Percentiles rank a stretch among this genome's conserved stretches.
These are phyloP conservation scores for Choreutis nemorana DNA, from an alignment of 2,888 invertebrate species.

Conservation along the genomic window DNA sequence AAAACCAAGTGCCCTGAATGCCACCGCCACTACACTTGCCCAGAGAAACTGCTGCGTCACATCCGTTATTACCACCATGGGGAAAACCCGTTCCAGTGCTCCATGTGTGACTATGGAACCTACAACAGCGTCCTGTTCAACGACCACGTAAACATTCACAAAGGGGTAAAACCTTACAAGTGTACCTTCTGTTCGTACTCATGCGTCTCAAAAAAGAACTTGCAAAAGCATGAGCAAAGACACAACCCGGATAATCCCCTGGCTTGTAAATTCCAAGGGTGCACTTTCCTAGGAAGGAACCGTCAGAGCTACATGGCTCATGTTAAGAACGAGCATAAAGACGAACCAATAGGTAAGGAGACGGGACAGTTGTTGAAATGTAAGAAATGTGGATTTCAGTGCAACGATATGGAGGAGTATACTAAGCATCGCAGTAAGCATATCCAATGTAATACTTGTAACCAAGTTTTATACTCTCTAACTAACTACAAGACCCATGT, in stretches of 20 bases:
- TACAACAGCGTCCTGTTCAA: conserved; percentile 39
- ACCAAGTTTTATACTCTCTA: too few relatives aligned
- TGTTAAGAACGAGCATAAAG: conserved; percentile 10
- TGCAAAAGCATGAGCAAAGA: conserved; percentile 37
- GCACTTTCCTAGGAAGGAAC: conserved; percentile 3
- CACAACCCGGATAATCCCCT: conserved; percentile 37
- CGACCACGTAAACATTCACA: conserved; percentile 40
- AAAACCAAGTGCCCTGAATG: conserved; percentile 22
- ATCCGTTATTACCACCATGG: conserved; percentile 33
- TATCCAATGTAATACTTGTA: too few relatives aligned
- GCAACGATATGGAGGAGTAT: too few relatives aligned
- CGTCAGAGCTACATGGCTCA: too few relatives aligned
- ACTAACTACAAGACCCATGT: too few relatives aligned
- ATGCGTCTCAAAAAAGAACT: conserved; percentile 43
- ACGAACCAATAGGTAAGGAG: conserved; percentile 3
- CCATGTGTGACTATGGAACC: conserved; percentile 45
- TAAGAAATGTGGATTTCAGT: too few relatives aligned
- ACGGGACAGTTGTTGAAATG: conserved; percentile 8
- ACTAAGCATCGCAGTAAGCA: too few relatives aligned
- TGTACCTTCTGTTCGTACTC: conserved; percentile 36
- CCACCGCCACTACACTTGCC: conserved; percentile 21
- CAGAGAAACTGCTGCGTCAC: conserved; percentile 30
- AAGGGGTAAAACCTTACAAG: conserved; percentile 47
- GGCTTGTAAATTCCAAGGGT: conserved; percentile 1
- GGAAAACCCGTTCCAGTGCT: conserved; percentile 41